A percentile compares a stretch with the other conserved stretches of the same genome.
Conservation (phyloP, 2,888 invertebrate genomes). For the Nymphalis c-album region DNA sequence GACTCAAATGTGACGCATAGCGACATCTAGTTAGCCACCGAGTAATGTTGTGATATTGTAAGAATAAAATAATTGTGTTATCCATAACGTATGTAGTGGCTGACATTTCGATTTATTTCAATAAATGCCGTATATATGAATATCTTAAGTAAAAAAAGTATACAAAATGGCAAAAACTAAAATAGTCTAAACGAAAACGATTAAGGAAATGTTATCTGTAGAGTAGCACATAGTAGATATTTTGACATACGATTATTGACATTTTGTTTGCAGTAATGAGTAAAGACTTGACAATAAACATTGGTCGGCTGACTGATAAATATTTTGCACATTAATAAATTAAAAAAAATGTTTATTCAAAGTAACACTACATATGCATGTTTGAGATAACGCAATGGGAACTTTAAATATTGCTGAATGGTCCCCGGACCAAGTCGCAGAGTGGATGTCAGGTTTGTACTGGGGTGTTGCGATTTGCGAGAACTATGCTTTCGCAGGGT, state of each 20-base stretch:
- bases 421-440: conserved; percentile 94
- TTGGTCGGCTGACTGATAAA: conserved; percentile 27
- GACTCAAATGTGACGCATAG: not conserved
- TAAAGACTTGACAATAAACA: conserved; percentile 30
- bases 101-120: not conserved
- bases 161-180: too few species aligned
- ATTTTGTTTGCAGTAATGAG: conserved; percentile 24
- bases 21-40: conserved; percentile 4
- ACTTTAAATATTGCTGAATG: conserved; percentile 88
- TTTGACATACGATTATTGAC: conserved; percentile 28
- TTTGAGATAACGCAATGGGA: conserved; percentile 52
- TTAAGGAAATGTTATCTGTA: not conserved
- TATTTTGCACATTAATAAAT: conserved; percentile 26
- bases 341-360: conserved; percentile 33
- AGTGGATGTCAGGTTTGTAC: conserved; percentile 91
- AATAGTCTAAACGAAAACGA: too few species aligned
- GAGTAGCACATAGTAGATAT: not conserved
- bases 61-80: too few species aligned
- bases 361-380: conserved; percentile 19
- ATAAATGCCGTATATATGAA: not conserved
- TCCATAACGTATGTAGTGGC: too few species aligned
- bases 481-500: conserved; percentile 40
- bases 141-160: too few species aligned
- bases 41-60: not conserved
- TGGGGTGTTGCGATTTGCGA: conserved; percentile 41